A percentile compares a stretch with the other conserved stretches of the same genome.
Evolutionary conservation across 2,797 vertebrate species (phyloP).

Genomic region (Erithacus rubecula): DNA sequence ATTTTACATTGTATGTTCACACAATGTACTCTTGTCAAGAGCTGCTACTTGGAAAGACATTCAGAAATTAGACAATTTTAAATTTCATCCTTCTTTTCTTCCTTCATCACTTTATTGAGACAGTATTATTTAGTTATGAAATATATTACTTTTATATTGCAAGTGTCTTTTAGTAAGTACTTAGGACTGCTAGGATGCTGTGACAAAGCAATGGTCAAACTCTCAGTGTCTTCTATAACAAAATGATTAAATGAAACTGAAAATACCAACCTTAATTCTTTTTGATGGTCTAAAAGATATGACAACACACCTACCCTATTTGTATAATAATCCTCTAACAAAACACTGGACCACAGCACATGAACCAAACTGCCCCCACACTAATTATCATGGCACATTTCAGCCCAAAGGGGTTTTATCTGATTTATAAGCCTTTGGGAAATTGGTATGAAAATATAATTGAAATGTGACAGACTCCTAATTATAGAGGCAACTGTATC

Average conservation of each 20-base stretch:
- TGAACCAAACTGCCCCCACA: background rate
- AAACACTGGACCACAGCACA: background rate
- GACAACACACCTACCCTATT: background rate
- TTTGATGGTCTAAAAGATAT: background rate
- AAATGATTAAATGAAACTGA: background rate
- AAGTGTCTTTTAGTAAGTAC: background rate
- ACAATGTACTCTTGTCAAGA: fast-evolving
- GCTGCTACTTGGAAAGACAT: background rate
- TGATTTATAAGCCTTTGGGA: background rate
- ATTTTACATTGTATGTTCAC: background rate
- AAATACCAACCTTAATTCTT: background rate
- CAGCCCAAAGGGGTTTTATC: background rate
- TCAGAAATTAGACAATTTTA: background rate
- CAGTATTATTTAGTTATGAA: background rate
- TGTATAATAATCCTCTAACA: background rate
- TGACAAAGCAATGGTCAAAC: background rate
- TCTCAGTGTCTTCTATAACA: background rate
- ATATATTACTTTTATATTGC: background rate
- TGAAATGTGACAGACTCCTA: slow-evolving; percentile 31
- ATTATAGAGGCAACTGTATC: background rate
- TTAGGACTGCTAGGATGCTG: background rate
- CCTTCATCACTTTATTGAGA: background rate
- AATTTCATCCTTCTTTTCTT: background rate
- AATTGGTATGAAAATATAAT: slow-evolving; percentile 2
- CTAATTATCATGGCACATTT: background rate